A percentile compares a stretch with the other conserved stretches of the same genome.
phyloP scores from a whole-genome alignment of 2,888 invertebrate genomes.

The Trichogramma dendrolimi region DNA sequence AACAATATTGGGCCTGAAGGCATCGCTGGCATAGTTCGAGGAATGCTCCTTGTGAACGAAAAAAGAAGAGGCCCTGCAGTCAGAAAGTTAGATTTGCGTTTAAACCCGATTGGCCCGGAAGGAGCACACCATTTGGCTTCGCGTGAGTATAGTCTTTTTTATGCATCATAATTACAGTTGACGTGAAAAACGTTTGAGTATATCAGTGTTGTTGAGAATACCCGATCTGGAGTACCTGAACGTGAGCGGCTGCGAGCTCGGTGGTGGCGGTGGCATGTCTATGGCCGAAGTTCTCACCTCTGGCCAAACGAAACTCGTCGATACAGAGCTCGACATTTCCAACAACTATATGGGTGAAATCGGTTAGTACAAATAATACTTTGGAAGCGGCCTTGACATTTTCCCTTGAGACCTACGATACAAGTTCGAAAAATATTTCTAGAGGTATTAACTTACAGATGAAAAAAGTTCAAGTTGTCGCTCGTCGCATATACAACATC shows the following conservation, averaged over 20 bases:
- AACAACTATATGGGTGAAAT: conserved; percentile 42
- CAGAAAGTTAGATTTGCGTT: conserved; percentile 55
- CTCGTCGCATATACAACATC: no score
- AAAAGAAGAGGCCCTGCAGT: conserved; percentile 27
- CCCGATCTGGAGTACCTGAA: conserved; percentile 38
- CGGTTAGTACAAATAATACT: conserved; percentile 29
- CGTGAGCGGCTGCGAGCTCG: conserved; percentile 42
- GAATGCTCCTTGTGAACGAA: conserved; percentile 46
- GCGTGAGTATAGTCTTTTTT: conserved; percentile 33
- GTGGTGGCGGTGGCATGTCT: conserved; percentile 35
- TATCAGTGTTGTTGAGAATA: conserved; percentile 39
- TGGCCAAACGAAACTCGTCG: conserved; percentile 30
- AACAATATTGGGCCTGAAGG: conserved; percentile 58
- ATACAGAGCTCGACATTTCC: conserved; percentile 38
- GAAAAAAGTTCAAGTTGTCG: no score
- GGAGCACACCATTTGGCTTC: conserved; percentile 52
- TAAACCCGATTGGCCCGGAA: conserved; percentile 61
- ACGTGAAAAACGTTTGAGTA: conserved; percentile 1
- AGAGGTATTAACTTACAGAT: no score
- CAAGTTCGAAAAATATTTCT: no score
- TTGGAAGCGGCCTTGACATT: no score
- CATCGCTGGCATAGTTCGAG: conserved; percentile 57
- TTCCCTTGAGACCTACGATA: no score
- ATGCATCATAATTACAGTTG: neutral
- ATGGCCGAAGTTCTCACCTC: conserved; percentile 40